Conservation (phyloP, 2,797 vertebrate species). For the Semotilus atromaculatus region DNA sequence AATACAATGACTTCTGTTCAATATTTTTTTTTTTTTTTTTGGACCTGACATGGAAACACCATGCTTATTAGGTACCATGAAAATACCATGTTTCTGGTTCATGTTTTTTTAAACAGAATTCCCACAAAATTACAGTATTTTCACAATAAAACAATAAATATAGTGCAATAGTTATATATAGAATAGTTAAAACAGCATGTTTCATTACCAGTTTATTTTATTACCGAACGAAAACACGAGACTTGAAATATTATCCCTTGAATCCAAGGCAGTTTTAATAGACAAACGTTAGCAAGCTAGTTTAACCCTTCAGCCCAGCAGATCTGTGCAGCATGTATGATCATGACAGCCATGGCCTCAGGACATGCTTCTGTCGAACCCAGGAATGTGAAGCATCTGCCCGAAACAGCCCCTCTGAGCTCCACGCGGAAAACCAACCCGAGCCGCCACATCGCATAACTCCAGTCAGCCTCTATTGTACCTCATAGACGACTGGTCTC, state of each 20-base stretch:
- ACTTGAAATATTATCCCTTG: not conserved
- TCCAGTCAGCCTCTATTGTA: slow-evolving; percentile 19
- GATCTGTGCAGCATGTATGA: not conserved
- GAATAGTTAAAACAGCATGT: not conserved
- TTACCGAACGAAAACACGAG: not conserved
- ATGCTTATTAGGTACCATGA: not conserved
- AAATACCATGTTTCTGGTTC: not conserved
- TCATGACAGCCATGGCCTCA: slow-evolving; percentile 16
- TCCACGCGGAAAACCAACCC: not conserved
- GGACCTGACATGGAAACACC: not conserved
- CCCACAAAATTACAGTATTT: not conserved
- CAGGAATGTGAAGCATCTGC: slow-evolving; percentile 38
- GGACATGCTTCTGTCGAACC: not conserved
- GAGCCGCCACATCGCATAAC: slow-evolving; percentile 11
- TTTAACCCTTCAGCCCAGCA: not conserved
- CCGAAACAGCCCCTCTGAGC: slow-evolving; percentile 15
- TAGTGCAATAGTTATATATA: not conserved
- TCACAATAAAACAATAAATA: not conserved
- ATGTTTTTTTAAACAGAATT: not conserved
- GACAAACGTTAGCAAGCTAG: not conserved
- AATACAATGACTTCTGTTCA: not conserved
- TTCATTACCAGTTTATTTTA: too few species aligned
- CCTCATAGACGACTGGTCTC: slow-evolving; percentile 25
- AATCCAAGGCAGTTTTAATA: not conserved
- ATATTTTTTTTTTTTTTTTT: not conserved